Conservation (phyloP, 2,888 invertebrate genomes). For the Calephelis perditalis region DNA sequence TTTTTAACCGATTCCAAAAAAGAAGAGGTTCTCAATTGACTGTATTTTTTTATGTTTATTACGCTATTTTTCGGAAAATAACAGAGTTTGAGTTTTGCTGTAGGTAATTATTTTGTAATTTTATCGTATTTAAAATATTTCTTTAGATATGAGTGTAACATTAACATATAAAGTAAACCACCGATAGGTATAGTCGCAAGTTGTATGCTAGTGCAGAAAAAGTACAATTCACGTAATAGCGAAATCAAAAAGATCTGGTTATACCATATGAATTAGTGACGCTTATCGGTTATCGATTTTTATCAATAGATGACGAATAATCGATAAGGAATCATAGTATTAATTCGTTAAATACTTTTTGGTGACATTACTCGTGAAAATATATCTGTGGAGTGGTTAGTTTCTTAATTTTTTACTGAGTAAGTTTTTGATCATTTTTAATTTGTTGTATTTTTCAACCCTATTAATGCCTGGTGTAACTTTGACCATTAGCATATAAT, state of each 20-base stretch:
- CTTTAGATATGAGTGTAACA: no score
- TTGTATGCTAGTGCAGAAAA: not conserved
- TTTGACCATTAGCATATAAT: no score
- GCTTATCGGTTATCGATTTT: slow-evolving; percentile 7
- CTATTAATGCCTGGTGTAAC: no score
- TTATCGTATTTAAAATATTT: no score
- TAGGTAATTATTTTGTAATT: no score
- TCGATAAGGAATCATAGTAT: slow-evolving; percentile 10
- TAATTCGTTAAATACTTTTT: slow-evolving; percentile 11
- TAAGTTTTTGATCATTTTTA: not conserved
- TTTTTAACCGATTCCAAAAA: no score
- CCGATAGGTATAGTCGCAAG: no score
- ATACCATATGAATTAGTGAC: slow-evolving; percentile 11
- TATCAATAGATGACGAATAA: slow-evolving; percentile 12
- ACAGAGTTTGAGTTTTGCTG: no score
- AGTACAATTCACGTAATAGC: not conserved
- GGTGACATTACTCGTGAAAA: slow-evolving; percentile 10
- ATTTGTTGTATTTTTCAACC: not conserved
- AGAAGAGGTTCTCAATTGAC: no score
- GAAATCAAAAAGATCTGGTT: not conserved
- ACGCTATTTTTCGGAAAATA: no score
- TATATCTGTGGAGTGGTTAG: not conserved
- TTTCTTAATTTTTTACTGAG: not conserved
- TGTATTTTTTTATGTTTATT: no score
- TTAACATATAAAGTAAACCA: no score